Evolutionary conservation across 2,888 invertebrate genomes (phyloP), one percentile per base, ranked within the genome.

Genomic region (Eristalis intricaria): DNA sequence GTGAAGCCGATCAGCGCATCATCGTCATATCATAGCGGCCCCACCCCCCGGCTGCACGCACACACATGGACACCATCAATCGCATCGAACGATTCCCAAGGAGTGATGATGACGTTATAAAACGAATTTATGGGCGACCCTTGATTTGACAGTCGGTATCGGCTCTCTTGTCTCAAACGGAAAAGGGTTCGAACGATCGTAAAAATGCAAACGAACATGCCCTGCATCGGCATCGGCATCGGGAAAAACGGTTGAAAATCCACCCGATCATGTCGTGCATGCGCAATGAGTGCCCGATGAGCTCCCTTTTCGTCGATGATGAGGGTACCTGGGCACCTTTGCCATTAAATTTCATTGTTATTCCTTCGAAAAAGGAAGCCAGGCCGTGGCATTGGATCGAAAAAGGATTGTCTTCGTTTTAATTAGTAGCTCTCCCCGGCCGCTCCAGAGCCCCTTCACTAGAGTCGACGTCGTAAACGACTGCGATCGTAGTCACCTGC

Each of bases 81-180:
- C 75, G 86, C 71, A 78, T 38, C 19, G 19, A 50, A 19, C 19
- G 50, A 19, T 50, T 50, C 50, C 19, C 75, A 65, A 29, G 84
- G 84, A 84, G 87, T 77, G 87, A 84, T 84, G 87, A 87, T 87
- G 87, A 80, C 64, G 87, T 76, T 84, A 84, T 87, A 76, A 87
- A 87, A 73, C 76, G 35, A 87, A 87, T 87, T 87, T 84, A 87
- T 73, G 60, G 58, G 23, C 79, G 60, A 84, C 83, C 79, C 87
- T 76, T 84, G 87, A 87, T 84, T 83, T 87, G 84, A 87, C 87
- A 84, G 69, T 64, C 58, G 69, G 35, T 35, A 22, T 19, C 56
- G 68, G 56, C 65, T 43, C 70, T 56, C 61, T 0, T 61, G n/a
- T 71, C 13, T 61, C 60, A 8, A 56, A 64, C 2, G 19, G 19